Conservation (phyloP, 2,113 vertebrate genomes). For the Gadus macrocephalus region DNA sequence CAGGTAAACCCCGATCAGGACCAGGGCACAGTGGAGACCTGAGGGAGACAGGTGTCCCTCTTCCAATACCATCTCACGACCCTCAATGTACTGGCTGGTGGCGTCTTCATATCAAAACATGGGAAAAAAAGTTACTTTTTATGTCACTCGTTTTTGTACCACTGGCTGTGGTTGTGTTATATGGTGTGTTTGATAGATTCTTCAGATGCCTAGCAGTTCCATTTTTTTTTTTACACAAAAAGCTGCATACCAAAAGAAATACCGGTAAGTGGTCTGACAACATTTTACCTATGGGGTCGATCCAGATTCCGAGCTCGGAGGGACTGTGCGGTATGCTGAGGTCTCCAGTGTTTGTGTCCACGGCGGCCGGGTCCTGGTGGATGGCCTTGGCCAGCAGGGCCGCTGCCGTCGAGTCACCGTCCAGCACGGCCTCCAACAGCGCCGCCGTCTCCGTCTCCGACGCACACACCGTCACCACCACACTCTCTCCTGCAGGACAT, state of each 20-base stretch:
- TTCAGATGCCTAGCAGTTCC: too few relatives aligned
- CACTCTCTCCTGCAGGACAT: conserved; percentile 66
- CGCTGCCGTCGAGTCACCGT: conserved; percentile 56
- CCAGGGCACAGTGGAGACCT: conserved; percentile 75
- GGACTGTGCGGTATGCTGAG: conserved; percentile 56
- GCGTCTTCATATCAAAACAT: conserved; percentile 58
- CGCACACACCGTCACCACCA: conserved; percentile 67
- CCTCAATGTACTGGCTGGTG: conserved; percentile 74
- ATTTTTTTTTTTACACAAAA: too few relatives aligned
- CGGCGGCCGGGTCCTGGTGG: conserved; percentile 60
- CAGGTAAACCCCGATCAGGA: conserved; percentile 78
- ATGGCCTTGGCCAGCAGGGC: conserved; percentile 67
- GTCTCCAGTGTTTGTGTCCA: conserved; percentile 41
- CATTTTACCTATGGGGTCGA: conserved; percentile 74
- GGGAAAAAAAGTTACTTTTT: background rate
- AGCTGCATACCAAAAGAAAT: too few relatives aligned
- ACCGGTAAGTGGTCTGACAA: too few relatives aligned
- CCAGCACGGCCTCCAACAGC: conserved; percentile 66
- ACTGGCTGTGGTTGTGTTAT: background rate
- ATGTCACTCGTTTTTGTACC: background rate
- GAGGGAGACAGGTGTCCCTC: conserved; percentile 59
- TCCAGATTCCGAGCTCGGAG: conserved; percentile 72
- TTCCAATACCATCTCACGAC: conserved; percentile 57
- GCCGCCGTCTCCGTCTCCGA: conserved; percentile 59
- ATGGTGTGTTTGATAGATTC: too few relatives aligned